Percentiles rank a stretch among this genome's conserved stretches.
These are phyloP conservation scores for Streblospio benedicti DNA, from an alignment of 1,140 invertebrate genomes.

Conservation along the genomic window DNA sequence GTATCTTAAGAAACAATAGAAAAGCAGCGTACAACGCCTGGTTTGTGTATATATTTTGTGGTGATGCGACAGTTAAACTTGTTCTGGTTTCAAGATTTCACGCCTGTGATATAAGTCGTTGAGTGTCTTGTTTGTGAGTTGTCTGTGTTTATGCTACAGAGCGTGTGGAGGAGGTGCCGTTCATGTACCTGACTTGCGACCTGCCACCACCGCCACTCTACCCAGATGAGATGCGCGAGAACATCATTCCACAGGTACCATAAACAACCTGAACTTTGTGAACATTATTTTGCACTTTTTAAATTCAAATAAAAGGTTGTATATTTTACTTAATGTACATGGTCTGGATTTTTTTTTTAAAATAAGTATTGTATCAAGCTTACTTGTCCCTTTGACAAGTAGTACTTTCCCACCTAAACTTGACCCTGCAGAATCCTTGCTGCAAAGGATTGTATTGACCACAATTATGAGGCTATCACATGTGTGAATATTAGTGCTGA, in stretches of 20 bases:
- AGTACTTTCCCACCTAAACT: no score
- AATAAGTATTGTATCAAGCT: not conserved
- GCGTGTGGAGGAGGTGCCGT: slow-evolving; percentile 77
- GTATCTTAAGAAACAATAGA: no score
- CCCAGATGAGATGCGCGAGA: slow-evolving; percentile 93
- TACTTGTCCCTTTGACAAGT: no score
- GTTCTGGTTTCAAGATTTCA: no score
- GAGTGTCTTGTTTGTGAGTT: no score
- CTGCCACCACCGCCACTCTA: slow-evolving; percentile 91
- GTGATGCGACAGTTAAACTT: slow-evolving; percentile 8
- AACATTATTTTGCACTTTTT: not conserved
- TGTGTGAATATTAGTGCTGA: no score
- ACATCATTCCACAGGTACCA: slow-evolving; percentile 92
- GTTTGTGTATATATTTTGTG: no score
- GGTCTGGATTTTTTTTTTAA: not conserved
- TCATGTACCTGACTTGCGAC: slow-evolving; percentile 93
- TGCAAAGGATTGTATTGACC: no score
- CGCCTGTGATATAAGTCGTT: not conserved
- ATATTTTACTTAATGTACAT: not conserved
- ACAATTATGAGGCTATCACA: no score
- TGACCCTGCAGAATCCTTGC: no score
- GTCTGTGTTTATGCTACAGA: slow-evolving; percentile 51
- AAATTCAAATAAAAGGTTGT: not conserved
- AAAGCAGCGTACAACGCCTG: no score
- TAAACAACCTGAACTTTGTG: not conserved